phyloP scores from a whole-genome alignment of 2,888 invertebrate species.

The Rutpela maculata region DNA sequence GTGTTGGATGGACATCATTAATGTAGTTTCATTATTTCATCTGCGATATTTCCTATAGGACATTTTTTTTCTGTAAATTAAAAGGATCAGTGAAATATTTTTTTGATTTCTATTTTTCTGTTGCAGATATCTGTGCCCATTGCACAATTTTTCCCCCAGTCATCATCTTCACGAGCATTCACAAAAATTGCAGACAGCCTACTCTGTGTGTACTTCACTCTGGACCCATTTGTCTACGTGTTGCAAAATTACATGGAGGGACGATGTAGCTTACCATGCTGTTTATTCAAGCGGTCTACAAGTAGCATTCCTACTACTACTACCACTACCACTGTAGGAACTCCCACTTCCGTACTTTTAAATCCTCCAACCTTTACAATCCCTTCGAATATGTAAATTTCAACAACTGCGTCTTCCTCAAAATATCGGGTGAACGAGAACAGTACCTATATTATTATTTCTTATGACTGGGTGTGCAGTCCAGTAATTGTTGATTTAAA shows the following conservation, averaged over 20 bases:
- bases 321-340: slow-evolving; percentile 54
- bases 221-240: slow-evolving; percentile 90
- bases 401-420: slow-evolving; percentile 48
- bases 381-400: slow-evolving; percentile 53
- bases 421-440: slow-evolving; percentile 25
- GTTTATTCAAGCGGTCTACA: slow-evolving; percentile 56
- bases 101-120: slow-evolving; percentile 32
- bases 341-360: slow-evolving; percentile 62
- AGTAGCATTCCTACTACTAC: slow-evolving; percentile 58
- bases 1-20: too few relatives aligned
- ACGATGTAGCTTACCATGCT: slow-evolving; percentile 59
- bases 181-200: slow-evolving; percentile 82
- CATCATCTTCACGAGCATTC: slow-evolving; percentile 72
- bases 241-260: slow-evolving; percentile 78
- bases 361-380: slow-evolving; percentile 58
- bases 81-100: too few relatives aligned
- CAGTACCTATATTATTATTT: background rate
- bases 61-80: too few relatives aligned
- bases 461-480: too few relatives aligned
- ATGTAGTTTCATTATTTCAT: too few relatives aligned
- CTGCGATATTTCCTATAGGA: too few relatives aligned
- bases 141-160: slow-evolving; percentile 74
- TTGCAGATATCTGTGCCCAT: slow-evolving; percentile 81
- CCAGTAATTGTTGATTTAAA: too few relatives aligned
- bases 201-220: slow-evolving; percentile 87